Evolutionary conservation across 2,113 vertebrate species (phyloP), one percentile per base, ranked within the genome.

Genomic region (Himantopus leucocephalus): DNA sequence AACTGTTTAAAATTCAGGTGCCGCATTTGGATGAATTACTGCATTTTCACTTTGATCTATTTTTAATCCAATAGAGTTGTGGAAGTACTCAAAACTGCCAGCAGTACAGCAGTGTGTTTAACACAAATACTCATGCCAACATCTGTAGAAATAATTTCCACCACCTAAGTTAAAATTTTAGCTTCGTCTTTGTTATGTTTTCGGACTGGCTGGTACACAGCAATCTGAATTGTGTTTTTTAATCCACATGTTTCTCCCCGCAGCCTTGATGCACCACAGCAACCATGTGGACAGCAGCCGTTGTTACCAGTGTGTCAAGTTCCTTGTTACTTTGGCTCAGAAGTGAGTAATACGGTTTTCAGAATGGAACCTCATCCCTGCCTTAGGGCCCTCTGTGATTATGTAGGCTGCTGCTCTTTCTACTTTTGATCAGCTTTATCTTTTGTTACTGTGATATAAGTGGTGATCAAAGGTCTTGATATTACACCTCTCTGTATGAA

Each of bases 281-380:
- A 99, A 99, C 96, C 99, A 99, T 0, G 98, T 99, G 96, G 99
- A 99, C 98, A 99, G 99, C 98, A 99, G 99, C 55, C 99, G 99
- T 72, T 99, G 99, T 97, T 99, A 99, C 96, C 99, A 99, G 97
- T 99, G 99, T 97, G 99, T 99, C 81, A 99, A 99, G 97, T 99
- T 99, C 97, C 98, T 99, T 59, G 99, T 99, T 55, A 99, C 99
- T 43, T 97, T 99, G 94, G 99, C 99, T 95, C 99, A 99, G 90
- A 99, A 99, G 99, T 99, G 97, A 99, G 99, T 99, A 71, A 22
- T 6, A 19, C 0, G 2, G 8, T 23, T 32, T 64, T 32, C 6
- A 14, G 50, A 26, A 34, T 58, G 83, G 29, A 58, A 27, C 35
- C 29, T 85, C 43, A 47, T n/a, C 68, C 72, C 60, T 78, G 4